Conservation (phyloP, 2,113 vertebrate species). For the Oncorhynchus mykiss region DNA sequence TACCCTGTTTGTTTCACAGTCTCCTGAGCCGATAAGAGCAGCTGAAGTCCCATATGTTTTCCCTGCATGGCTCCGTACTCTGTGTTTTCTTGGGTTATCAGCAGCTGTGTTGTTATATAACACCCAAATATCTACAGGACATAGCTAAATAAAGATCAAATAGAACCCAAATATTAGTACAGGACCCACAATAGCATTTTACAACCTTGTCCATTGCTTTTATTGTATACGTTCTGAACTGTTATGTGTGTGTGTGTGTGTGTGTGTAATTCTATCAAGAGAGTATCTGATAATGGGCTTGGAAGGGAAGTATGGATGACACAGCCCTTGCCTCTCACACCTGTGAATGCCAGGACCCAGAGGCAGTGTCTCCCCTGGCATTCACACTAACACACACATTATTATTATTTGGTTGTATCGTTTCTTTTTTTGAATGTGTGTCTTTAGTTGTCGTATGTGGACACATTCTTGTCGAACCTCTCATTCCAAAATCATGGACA, state of each 20-base stretch:
- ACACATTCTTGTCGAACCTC: too few species aligned
- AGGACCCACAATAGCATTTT: background rate
- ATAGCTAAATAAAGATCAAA: background rate
- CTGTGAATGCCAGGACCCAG: background rate
- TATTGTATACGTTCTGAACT: background rate
- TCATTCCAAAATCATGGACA: too few species aligned
- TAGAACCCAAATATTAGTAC: background rate
- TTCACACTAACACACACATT: background rate
- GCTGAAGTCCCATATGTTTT: conserved; percentile 4
- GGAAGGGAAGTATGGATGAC: background rate
- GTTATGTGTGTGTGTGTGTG: too few species aligned
- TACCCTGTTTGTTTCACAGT: background rate
- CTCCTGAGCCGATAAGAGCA: background rate
- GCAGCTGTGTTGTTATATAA: background rate
- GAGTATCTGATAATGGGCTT: background rate
- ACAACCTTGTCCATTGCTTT: background rate
- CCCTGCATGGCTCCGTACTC: background rate
- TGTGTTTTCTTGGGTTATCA: background rate
- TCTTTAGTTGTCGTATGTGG: too few species aligned
- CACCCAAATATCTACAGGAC: conserved; percentile 7
- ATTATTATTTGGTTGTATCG: too few species aligned
- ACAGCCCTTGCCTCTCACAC: background rate
- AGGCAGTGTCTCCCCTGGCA: background rate
- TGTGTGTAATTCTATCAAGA: background rate
- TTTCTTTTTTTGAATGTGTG: too few species aligned